Percentiles rank a stretch among this genome's conserved stretches.
These are phyloP conservation scores for Rana temporaria DNA, from an alignment of 2,113 vertebrate species.

Conservation along the genomic window DNA sequence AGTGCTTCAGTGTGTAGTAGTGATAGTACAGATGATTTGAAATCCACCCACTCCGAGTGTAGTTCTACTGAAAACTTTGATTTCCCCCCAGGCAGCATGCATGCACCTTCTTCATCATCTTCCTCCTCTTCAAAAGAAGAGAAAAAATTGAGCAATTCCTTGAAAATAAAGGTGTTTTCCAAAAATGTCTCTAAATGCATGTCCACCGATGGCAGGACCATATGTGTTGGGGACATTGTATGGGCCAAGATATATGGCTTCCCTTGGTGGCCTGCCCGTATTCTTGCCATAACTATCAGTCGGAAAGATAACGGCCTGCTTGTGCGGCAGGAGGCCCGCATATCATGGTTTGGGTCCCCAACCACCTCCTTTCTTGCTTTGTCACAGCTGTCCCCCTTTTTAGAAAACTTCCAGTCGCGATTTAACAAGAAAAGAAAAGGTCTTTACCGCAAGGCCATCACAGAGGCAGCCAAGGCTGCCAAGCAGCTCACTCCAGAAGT, in stretches of 20 bases:
- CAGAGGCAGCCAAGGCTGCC: conserved; percentile 95
- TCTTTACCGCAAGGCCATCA: conserved; percentile 95
- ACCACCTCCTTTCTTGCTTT: conserved; percentile 96
- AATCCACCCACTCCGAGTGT: conserved; percentile 92
- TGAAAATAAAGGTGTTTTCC: conserved; percentile 91
- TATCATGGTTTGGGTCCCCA: conserved; percentile 98
- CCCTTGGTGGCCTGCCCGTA: conserved; percentile 97
- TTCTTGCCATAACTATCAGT: conserved; percentile 91
- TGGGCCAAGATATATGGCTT: conserved; percentile 99
- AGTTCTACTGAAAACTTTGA: conserved; percentile 91
- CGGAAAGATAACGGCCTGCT: conserved; percentile 90
- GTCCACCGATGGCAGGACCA: conserved; percentile 90
- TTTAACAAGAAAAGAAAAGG: conserved; percentile 99
- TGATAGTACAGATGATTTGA: conserved; percentile 88
- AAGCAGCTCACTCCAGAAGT: conserved; percentile 97
- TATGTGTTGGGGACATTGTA: conserved; percentile 97
- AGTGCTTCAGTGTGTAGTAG: conserved; percentile 87
- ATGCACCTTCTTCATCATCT: conserved; percentile 73
- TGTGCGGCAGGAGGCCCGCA: conserved; percentile 91
- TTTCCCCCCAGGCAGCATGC: conserved; percentile 85
- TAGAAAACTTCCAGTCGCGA: conserved; percentile 96
- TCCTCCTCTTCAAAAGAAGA: conserved; percentile 83
- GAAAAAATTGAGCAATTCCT: conserved; percentile 86
- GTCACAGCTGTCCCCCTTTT: conserved; percentile 91
- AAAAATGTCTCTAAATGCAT: conserved; percentile 94